phyloP scores from a whole-genome alignment of 2,113 vertebrate genomes.

The Sphaerodactylus townsendi region DNA sequence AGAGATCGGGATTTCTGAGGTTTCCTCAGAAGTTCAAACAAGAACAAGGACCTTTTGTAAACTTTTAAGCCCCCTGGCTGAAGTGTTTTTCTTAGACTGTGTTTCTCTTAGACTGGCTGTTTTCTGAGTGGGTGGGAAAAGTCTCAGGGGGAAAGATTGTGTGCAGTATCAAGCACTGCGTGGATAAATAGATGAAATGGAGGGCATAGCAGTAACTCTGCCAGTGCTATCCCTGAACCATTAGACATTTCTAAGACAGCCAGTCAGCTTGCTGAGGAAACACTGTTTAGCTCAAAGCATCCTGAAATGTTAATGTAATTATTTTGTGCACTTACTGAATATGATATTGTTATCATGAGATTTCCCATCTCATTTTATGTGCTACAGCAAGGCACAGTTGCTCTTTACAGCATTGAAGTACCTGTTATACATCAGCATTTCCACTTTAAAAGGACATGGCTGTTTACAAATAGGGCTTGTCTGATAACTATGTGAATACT shows the following conservation, averaged over 20 bases:
- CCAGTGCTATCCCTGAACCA: background rate
- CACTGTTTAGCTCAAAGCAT: constrained; percentile 29
- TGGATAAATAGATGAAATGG: constrained; percentile 9
- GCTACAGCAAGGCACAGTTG: constrained; percentile 5
- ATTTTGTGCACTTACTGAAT: constrained; percentile 40
- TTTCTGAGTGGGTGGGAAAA: background rate
- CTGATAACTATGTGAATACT: background rate
- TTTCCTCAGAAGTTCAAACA: background rate
- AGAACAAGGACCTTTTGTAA: background rate
- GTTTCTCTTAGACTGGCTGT: background rate
- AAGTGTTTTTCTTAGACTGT: constrained; percentile 26
- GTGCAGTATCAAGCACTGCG: background rate
- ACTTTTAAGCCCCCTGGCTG: background rate
- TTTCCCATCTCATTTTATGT: background rate
- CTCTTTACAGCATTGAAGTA: constrained; percentile 12
- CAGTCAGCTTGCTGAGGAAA: constrained; percentile 1
- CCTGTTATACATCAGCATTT: background rate
- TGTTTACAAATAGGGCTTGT: constrained; percentile 17
- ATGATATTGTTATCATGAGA: background rate
- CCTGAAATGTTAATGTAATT: constrained; percentile 40
- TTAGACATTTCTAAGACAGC: background rate
- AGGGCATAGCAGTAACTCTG: constrained; percentile 6
- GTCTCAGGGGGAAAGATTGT: background rate
- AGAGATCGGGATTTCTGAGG: background rate
- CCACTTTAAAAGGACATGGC: constrained; percentile 8